These are phyloP conservation scores for Fopius arisanus DNA, from an alignment of 1,140 invertebrate genomes.

Conservation along the genomic window DNA sequence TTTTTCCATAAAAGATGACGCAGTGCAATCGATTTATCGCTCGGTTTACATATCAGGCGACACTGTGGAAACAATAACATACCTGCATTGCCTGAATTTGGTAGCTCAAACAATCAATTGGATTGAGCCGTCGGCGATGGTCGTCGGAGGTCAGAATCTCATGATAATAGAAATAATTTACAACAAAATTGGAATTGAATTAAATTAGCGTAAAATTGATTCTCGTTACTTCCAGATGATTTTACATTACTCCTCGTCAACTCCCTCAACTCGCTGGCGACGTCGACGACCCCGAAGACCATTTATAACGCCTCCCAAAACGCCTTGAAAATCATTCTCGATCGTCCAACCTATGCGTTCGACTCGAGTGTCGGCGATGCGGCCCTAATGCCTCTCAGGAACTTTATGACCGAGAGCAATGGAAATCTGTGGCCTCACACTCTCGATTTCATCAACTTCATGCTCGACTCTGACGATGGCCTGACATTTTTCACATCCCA, in stretches of 20 bases:
- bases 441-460: slow-evolving; percentile 50
- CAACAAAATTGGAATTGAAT: no score
- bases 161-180: no score
- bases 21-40: slow-evolving; percentile 31
- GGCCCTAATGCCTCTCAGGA: slow-evolving; percentile 48
- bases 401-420: slow-evolving; percentile 35
- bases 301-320: slow-evolving; percentile 50
- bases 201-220: no score
- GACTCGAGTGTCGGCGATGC: slow-evolving; percentile 51
- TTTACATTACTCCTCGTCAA: slow-evolving; percentile 48
- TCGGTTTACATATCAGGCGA: slow-evolving; percentile 55
- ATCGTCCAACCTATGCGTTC: slow-evolving; percentile 43
- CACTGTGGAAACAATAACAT: slow-evolving; percentile 54
- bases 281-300: slow-evolving; percentile 44
- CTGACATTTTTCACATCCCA: slow-evolving; percentile 48
- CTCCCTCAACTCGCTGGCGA: slow-evolving; percentile 48
- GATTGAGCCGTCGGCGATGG: no score
- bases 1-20: slow-evolving; percentile 51
- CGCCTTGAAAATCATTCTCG: slow-evolving; percentile 47
- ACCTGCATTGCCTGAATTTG: slow-evolving; percentile 55
- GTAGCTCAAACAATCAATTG: slow-evolving; percentile 51
- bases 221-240: slow-evolving; percentile 46
- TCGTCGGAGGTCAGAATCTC: no score
- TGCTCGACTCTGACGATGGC: slow-evolving; percentile 54
- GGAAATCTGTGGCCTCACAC: slow-evolving; percentile 55